phyloP scores from a whole-genome alignment of 1,140 invertebrate genomes.

The Vanessa atalanta region DNA sequence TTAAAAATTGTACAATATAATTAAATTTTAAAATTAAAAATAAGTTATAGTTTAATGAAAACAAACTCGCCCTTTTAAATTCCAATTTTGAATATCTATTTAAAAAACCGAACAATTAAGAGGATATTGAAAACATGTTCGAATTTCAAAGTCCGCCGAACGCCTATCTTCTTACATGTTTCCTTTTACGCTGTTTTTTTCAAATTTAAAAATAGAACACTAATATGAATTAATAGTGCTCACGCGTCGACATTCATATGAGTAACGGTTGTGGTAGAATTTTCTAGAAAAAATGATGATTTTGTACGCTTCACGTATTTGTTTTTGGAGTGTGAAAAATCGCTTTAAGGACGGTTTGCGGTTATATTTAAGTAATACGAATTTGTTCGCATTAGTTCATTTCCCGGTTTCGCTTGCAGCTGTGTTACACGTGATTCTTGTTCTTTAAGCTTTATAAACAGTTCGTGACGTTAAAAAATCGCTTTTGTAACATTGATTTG shows the following conservation, averaged over 20 bases:
- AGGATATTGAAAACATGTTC: conserved; percentile 47
- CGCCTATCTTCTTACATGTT: conserved; percentile 51
- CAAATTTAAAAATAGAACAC: conserved; percentile 64
- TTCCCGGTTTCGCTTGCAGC: conserved; percentile 58
- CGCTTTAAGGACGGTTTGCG: conserved; percentile 71
- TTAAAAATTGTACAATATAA: too few species aligned
- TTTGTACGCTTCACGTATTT: conserved; percentile 65
- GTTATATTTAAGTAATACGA: conserved; percentile 71
- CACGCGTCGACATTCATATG: conserved; percentile 45
- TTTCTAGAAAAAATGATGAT: conserved; percentile 54
- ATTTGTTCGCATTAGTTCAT: conserved; percentile 72
- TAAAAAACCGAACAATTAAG: conserved; percentile 49
- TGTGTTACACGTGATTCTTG: conserved; percentile 62
- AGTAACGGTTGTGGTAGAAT: conserved; percentile 43
- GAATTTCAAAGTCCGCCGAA: conserved; percentile 62
- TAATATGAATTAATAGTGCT: conserved; percentile 60
- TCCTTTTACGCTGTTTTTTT: conserved; percentile 43
- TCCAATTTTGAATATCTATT: conserved; percentile 23
- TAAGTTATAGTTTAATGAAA: background rate
- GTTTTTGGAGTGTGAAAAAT: conserved; percentile 77
- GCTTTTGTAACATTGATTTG: conserved; percentile 27
- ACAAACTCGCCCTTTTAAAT: conserved; percentile 2
- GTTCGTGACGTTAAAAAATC: conserved; percentile 45
- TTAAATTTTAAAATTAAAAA: background rate
- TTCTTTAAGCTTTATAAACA: conserved; percentile 58